Conservation (phyloP, 1,140 invertebrate genomes). For the Drosophila carrolli region DNA sequence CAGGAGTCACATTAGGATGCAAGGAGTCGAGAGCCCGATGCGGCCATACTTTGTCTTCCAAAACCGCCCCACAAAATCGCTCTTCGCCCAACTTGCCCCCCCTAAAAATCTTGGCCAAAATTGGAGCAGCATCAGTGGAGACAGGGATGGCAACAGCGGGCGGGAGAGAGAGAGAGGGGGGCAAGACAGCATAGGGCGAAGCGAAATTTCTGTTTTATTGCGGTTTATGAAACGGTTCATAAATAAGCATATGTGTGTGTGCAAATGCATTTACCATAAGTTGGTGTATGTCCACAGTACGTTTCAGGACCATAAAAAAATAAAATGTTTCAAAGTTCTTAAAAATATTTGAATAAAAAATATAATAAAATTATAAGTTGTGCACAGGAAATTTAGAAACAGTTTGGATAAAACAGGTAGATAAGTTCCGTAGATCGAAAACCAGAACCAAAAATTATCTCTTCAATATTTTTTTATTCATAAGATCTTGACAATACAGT, state of each 20-base stretch:
- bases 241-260: slow-evolving; percentile 57
- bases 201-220: slow-evolving; percentile 72
- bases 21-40: slow-evolving; percentile 52
- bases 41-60: slow-evolving; percentile 63
- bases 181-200: slow-evolving; percentile 18
- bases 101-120: slow-evolving; percentile 32
- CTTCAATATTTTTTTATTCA: no score
- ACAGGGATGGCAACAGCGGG: slow-evolving; percentile 21
- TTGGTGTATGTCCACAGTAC: slow-evolving; percentile 21
- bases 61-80: slow-evolving; percentile 18
- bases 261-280: slow-evolving; percentile 21
- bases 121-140: slow-evolving; percentile 37
- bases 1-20: slow-evolving; percentile 72
- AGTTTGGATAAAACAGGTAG: no score
- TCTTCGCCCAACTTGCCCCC: not conserved
- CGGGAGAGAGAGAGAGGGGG: slow-evolving; percentile 41
- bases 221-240: slow-evolving; percentile 74
- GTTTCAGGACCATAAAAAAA: not conserved
- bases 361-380: no score
- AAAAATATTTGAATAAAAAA: not conserved
- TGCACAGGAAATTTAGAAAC: no score
- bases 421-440: no score
- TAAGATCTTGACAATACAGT: no score
- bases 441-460: no score
- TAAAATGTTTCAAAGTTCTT: no score